Percentiles rank a stretch among this genome's conserved stretches.
These are phyloP conservation scores for Petrocephalus sullivani DNA, from an alignment of 2,797 vertebrate genomes.

Conservation along the genomic window DNA sequence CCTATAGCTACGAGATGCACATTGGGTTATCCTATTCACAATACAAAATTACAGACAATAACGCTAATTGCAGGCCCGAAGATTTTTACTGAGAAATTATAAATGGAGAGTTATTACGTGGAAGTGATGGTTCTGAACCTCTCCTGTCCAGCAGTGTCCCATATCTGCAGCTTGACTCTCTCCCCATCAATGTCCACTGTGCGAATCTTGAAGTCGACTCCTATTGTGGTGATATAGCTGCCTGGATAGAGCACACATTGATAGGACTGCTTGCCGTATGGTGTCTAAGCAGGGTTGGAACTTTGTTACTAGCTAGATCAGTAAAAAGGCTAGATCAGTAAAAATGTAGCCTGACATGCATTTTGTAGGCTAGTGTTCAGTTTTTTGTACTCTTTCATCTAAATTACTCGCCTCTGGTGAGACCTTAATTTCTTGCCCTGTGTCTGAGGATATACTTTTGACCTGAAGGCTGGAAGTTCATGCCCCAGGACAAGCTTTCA, in stretches of 20 bases:
- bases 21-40: background rate
- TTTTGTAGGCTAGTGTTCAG: background rate
- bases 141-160: conserved; percentile 74
- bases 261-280: background rate
- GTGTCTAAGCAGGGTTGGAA: background rate
- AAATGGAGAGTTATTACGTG: conserved; percentile 51
- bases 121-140: conserved; percentile 73
- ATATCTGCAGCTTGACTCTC: conserved; percentile 78
- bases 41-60: background rate
- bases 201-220: conserved; percentile 79
- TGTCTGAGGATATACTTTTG: background rate
- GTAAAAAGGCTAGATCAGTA: background rate
- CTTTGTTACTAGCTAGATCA: background rate
- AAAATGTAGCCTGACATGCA: background rate
- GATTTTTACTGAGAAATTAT: background rate
- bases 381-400: background rate
- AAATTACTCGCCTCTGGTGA: background rate
- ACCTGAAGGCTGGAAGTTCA: background rate
- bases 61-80: background rate
- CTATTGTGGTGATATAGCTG: conserved; percentile 82
- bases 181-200: conserved; percentile 75
- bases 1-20: background rate
- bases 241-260: conserved; percentile 46
- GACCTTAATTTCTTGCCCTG: background rate
- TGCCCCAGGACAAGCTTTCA: background rate